These are phyloP conservation scores for Neelides folsomi DNA, from an alignment of 2,888 invertebrate species.

Conservation along the genomic window DNA sequence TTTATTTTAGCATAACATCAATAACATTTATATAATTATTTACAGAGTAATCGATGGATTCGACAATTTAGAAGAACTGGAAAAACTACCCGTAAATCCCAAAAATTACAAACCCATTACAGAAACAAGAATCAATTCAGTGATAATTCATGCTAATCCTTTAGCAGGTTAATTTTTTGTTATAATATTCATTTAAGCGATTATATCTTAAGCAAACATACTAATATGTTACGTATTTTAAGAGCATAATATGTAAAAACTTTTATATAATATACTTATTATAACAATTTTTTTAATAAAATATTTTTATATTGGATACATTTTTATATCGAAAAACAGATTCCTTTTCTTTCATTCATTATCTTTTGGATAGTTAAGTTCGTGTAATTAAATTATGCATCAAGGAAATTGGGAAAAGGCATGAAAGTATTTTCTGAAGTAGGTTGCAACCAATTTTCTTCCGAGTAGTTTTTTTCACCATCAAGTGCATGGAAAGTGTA, in stretches of 20 bases:
- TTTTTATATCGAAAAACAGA: background rate
- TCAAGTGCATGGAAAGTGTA: constrained; percentile 94
- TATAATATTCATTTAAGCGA: too few species aligned
- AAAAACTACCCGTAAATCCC: constrained; percentile 84
- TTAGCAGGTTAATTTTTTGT: constrained; percentile 52
- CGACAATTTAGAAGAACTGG: constrained; percentile 87
- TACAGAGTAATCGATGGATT: constrained; percentile 92
- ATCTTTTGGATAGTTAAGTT: too few species aligned
- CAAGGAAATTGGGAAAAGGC: background rate
- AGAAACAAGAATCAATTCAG: constrained; percentile 71
- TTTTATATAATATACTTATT: background rate
- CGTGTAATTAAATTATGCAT: too few species aligned
- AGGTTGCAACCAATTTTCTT: constrained; percentile 77
- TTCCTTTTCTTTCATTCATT: background rate
- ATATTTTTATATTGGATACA: background rate
- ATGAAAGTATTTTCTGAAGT: constrained; percentile 53
- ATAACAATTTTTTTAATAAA: background rate
- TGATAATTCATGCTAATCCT: constrained; percentile 97
- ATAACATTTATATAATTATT: constrained; percentile 32
- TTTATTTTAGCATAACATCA: background rate
- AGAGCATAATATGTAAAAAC: too few species aligned
- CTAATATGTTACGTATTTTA: too few species aligned
- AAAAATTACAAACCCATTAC: constrained; percentile 78
- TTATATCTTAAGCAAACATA: too few species aligned
- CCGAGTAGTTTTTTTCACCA: constrained; percentile 57